These are phyloP conservation scores for Mystacides longicornis DNA, from an alignment of 2,888 invertebrate genomes.

Conservation along the genomic window DNA sequence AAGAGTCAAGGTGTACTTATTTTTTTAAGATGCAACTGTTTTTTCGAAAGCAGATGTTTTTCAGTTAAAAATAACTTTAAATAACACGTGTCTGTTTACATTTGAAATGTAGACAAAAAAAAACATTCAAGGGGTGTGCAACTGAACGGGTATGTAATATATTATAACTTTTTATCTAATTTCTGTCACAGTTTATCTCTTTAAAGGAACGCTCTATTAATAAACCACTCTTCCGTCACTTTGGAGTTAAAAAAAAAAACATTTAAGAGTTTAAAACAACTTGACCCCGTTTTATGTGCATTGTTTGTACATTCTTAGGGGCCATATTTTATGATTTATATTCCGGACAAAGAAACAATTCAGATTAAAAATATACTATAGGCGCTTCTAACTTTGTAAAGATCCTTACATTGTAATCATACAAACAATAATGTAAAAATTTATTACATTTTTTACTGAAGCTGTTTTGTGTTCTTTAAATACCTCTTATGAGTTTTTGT, in stretches of 20 bases:
- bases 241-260: not conserved
- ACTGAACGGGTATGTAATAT: not conserved
- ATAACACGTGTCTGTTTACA: constrained; percentile 10
- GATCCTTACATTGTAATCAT: too few relatives aligned
- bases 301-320: not conserved
- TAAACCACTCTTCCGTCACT: constrained; percentile 14
- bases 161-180: constrained; percentile 15
- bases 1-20: not conserved
- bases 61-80: constrained; percentile 9
- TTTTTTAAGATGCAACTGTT: not conserved
- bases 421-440: too few relatives aligned
- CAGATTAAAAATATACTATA: too few relatives aligned
- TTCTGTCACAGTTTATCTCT: constrained; percentile 12
- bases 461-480: too few relatives aligned
- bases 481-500: too few relatives aligned
- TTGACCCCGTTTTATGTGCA: constrained; percentile 1
- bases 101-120: not conserved
- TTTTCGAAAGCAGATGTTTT: not conserved
- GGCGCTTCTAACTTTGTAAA: too few relatives aligned
- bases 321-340: not conserved
- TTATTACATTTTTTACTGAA: too few relatives aligned
- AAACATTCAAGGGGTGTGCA: constrained; percentile 14
- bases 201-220: constrained; percentile 11
- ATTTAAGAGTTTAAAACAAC: too few relatives aligned
- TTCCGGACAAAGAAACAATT: too few relatives aligned